A percentile compares a stretch with the other conserved stretches of the same genome.
Evolutionary conservation across 2,888 invertebrate species (phyloP).

Genomic region (Chrysotoxum bicinctum): DNA sequence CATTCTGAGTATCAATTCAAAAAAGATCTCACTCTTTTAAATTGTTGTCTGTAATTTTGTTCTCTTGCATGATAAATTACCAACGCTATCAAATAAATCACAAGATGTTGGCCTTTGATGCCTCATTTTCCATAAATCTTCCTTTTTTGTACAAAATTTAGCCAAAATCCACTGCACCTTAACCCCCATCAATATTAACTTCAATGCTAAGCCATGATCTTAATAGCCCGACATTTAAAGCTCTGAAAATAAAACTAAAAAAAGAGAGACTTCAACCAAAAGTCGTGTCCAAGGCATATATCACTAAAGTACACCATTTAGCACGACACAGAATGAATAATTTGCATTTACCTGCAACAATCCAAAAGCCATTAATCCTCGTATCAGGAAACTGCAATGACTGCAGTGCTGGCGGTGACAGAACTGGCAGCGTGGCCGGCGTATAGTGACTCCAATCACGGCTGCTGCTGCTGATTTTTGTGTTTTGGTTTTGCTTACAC

Average conservation of each 20-base stretch:
- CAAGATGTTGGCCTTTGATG: conserved; percentile 14
- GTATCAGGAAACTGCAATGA: conserved; percentile 62
- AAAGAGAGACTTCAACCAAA: conserved; percentile 1
- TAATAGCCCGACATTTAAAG: conserved; percentile 51
- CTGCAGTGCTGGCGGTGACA: neutral
- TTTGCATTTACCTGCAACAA: conserved; percentile 48
- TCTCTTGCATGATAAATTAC: neutral
- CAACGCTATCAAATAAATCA: conserved; percentile 10
- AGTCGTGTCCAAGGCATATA: conserved; percentile 65
- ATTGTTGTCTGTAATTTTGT: neutral
- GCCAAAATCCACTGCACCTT: conserved; percentile 53
- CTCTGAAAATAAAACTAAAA: neutral
- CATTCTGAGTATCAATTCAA: neutral
- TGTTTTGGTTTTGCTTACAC: neutral
- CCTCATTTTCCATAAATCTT: conserved; percentile 23
- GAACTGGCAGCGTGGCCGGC: neutral
- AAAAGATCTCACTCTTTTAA: neutral
- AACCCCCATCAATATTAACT: conserved; percentile 45
- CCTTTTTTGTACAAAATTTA: neutral
- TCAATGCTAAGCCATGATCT: conserved; percentile 64
- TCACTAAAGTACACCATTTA: conserved; percentile 52
- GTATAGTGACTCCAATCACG: neutral
- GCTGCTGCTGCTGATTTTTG: neutral
- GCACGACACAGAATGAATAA: conserved; percentile 47
- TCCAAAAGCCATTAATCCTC: conserved; percentile 61